These are phyloP conservation scores for Plecturocebus donacophilus DNA, from an alignment of 2,113 vertebrate genomes.

Conservation along the genomic window DNA sequence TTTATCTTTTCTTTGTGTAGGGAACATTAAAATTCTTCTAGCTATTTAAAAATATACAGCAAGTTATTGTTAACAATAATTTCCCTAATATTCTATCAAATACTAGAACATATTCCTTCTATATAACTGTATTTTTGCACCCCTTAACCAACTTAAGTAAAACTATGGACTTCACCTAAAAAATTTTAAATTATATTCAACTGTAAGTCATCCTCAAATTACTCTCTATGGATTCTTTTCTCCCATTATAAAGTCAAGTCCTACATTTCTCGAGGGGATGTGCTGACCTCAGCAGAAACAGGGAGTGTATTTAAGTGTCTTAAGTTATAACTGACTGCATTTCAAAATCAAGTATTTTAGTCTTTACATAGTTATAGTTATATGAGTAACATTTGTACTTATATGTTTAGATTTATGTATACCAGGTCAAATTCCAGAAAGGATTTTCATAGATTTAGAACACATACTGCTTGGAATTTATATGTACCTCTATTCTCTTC, in stretches of 20 bases:
- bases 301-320: neutral
- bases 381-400: conserved; percentile 44
- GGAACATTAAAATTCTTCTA: neutral
- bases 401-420: conserved; percentile 57
- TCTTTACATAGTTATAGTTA: conserved; percentile 57
- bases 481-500: neutral
- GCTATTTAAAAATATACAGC: neutral
- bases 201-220: conserved; percentile 16
- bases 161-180: neutral
- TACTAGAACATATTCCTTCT: neutral
- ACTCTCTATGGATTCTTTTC: neutral
- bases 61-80: neutral
- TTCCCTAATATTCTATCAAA: neutral
- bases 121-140: neutral
- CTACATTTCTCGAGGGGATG: neutral
- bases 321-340: conserved; percentile 52
- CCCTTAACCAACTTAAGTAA: neutral
- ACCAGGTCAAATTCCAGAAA: conserved; percentile 34
- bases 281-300: neutral
- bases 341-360: conserved; percentile 59
- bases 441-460: conserved; percentile 50
- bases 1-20: neutral
- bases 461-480: conserved; percentile 31
- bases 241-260: neutral
- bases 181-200: conserved; percentile 8